Base-by-base conservation (phyloP, 2,888 invertebrate species). In the Drosophila gaucha region DNA sequence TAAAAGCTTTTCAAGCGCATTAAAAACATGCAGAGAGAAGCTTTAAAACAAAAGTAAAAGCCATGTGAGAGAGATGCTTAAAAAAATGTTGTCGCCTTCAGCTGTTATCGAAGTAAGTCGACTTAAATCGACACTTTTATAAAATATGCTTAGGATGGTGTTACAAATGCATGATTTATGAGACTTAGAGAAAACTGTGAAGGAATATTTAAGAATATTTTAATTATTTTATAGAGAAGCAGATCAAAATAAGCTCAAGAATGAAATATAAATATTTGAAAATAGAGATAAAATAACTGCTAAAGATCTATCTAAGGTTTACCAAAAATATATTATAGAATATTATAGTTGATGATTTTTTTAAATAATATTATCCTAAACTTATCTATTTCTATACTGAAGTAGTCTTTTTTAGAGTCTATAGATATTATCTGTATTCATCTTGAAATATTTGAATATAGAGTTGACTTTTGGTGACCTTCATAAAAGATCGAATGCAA, bases 41-140 rank as follows among this genome's bases (percentile, higher is more conserved):
- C 12, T 60, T 68, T 74, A 62, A 75, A 69, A 80, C 60, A 80
- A 80, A 80, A 88, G 80, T 88, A 88, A 86, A 88, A 82, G 86
- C 88, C 59, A 31, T 28, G 38, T 38, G 14, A 33, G 33, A 35
- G 10, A 47, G 24, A 41, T 41, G 24, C n/a, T 49, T n/a, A 30
- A 26, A 8, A 30, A 24, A 39, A 56, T 56, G 22, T 46, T 31
- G 12, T 44, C 35, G 36, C 18, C 33, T 51, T 22, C 18, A 36
- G 20, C 10, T 43, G 35, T 14, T 14, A 47, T 47, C 38, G 43
- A 49, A 46, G 63, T 30, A 51, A 51, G 38, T 24, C 39, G 46
- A 39, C 71, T 69, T 60, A 50, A 54, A 33, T 38, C 49, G 14
- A 28, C 14, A 35, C 6, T 22, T 64, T 71, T 47, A 63, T 20